Base-by-base conservation (phyloP, 2,797 vertebrate genomes). In the Paratrypauchen microcephalus region DNA sequence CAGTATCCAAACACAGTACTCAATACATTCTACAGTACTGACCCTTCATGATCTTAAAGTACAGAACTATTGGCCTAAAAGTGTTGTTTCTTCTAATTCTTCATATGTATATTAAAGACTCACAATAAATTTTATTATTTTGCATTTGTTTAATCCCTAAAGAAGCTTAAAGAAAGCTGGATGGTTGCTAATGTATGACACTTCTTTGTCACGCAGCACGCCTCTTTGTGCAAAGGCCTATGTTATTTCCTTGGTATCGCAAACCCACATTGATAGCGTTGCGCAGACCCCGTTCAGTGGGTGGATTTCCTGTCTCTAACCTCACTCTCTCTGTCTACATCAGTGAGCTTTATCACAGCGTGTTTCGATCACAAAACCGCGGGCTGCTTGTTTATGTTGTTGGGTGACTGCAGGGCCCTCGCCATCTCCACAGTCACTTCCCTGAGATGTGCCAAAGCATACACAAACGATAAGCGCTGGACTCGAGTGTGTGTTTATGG, bases 371-470 rank as follows among this genome's bases (percentile, higher is more conserved):
- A 62, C 19, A n/a, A 36, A 83, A 77, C 70, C 61, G 78, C 76
- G 73, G 77, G 86, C 75, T 77, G 77, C 80, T 87, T 87, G 85
- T 87, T 88, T 90, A 76, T 65, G 69, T 28, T 61, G 63, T 75
- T 18, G 62, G 73, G 80, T 92, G 88, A 79, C 61, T 60, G 18
- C 79, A 65, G 80, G 76, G 90, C 87, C 87, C 92, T 86, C 88
- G 81, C 89, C 92, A 92, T 92, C 92, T 92, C 88, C 91, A 80
- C 88, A 86, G 93, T 95, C 95, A 94, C 92, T 97, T 97, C 96
- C 96, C 93, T 81, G 84, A 86, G 83, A 84, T 89, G 90, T 95
- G 95, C 96, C 96, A 97, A 95, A 94, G 92, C 92, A 94, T 93
- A 95, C 95, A 95, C 75, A 79, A 71, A 85, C 81, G 94, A 94